Evolutionary conservation across 2,113 vertebrate species (phyloP).

Genomic region (Silurus glanis): DNA sequence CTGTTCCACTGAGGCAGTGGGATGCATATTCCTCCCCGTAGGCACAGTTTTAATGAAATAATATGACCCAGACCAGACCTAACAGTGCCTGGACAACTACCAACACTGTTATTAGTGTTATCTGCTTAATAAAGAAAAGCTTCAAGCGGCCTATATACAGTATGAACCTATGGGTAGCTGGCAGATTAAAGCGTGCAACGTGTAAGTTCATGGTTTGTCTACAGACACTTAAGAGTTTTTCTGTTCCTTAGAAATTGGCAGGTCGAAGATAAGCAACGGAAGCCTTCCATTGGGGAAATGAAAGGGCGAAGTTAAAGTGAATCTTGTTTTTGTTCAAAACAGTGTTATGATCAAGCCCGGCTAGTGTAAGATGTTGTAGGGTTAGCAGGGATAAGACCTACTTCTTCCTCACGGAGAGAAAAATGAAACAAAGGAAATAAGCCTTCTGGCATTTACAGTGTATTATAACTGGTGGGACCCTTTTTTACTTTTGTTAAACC

Average conservation of each 20-base stretch:
- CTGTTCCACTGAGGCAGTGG: neutral
- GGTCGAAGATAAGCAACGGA: neutral
- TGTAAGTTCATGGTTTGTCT: neutral
- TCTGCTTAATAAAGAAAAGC: conserved; percentile 1
- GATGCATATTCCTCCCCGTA: conserved; percentile 3
- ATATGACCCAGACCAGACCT: conserved; percentile 29
- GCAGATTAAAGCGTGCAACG: conserved; percentile 4
- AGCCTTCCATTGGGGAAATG: conserved; percentile 5
- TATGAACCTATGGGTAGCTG: neutral
- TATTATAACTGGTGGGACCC: neutral
- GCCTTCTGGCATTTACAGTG: neutral
- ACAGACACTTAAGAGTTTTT: neutral
- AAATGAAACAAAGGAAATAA: neutral
- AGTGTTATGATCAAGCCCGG: neutral
- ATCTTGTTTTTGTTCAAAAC: neutral
- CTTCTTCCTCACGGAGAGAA: neutral
- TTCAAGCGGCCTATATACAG: neutral
- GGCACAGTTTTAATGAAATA: conserved; percentile 27
- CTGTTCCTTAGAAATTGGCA: neutral
- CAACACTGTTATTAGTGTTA: neutral
- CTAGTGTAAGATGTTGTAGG: neutral
- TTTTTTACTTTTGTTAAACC: neutral
- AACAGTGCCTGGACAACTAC: conserved; percentile 24
- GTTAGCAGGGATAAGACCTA: neutral
- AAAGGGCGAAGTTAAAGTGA: neutral